Evolutionary conservation across 2,888 invertebrate species (phyloP), one percentile per base, ranked within the genome.

Genomic region (Operophtera brumata): DNA sequence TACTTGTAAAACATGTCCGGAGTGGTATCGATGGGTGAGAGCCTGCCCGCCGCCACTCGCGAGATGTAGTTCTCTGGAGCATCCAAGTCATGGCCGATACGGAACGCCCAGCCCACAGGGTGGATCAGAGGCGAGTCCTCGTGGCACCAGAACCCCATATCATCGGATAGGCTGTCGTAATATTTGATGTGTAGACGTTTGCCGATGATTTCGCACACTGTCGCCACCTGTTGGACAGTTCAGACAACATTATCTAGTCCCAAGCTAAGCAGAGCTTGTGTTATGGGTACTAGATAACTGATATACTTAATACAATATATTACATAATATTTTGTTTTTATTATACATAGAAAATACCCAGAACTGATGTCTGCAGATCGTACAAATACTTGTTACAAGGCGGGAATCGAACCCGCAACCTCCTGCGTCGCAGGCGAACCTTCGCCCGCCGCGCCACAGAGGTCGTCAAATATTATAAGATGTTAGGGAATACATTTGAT

Each of bases 111-210:
- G n/a, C 98, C 98, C 1, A 98, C 96, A 0, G 97, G 97, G 83
- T 99, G 99, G 62, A 99, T 95, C 9, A 99, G 91, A 0, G 97
- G 96, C 0, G 98, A 98, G 77, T 96, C 96, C 82, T 98, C 97
- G 66, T 99, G 98, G 77, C 98, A 98, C 98, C 98, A 99, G 81
- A 99, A 99, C 3, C 97, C 96, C 66, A 94, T 94, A 58, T 96
- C 96, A 62, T 94, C 94, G 0, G 93, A 92, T 9, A 93, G 91
- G 57, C 95, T 93, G 70, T 97, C 96, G 67, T 95, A 97, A 84
- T 99, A 99, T 70, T 95, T 94, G 1, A 99, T 93, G 70, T 97
- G 96, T 54, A 99, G 91, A 48, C 99, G 92, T 78, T 98, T 97
- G 0, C 99, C 99, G 30, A 98, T 93, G 66, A 98, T 96, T 84